Percentiles rank a stretch among this genome's conserved stretches.
Conservation (phyloP, 1,140 invertebrate species). For the Pachyrhynchus sulphureomaculatus region DNA sequence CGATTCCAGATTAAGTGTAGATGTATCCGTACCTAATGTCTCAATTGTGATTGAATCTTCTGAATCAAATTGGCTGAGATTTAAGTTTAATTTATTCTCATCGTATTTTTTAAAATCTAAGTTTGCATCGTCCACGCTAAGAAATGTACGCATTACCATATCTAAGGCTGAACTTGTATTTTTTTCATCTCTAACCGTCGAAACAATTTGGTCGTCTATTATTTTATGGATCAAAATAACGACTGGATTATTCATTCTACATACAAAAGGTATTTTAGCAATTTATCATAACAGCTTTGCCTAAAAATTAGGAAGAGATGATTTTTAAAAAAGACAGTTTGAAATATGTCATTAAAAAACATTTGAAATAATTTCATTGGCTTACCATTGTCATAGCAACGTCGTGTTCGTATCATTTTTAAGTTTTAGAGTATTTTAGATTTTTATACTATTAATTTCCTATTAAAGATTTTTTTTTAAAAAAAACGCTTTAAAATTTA, state of each 20-base stretch:
- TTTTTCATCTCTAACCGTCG: constrained; percentile 8
- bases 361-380: constrained; percentile 14
- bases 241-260: constrained; percentile 12
- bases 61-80: not conserved
- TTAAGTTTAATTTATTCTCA: constrained; percentile 9
- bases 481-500: too few relatives aligned
- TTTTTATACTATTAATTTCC: too few relatives aligned
- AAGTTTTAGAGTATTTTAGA: not conserved
- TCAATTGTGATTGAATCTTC: constrained; percentile 14
- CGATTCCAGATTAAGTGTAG: not conserved
- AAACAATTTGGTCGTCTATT: constrained; percentile 14
- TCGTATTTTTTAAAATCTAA: constrained; percentile 17
- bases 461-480: too few relatives aligned
- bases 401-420: not conserved
- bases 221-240: constrained; percentile 23
- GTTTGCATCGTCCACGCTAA: not conserved
- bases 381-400: not conserved
- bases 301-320: not conserved
- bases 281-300: constrained; percentile 1
- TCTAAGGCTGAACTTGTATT: not conserved
- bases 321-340: constrained; percentile 1
- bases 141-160: constrained; percentile 5
- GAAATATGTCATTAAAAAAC: constrained; percentile 13
- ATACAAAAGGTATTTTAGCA: not conserved
- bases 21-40: not conserved